Evolutionary conservation across 2,797 vertebrate genomes (phyloP).

Genomic region (Capromys pilorides): DNA sequence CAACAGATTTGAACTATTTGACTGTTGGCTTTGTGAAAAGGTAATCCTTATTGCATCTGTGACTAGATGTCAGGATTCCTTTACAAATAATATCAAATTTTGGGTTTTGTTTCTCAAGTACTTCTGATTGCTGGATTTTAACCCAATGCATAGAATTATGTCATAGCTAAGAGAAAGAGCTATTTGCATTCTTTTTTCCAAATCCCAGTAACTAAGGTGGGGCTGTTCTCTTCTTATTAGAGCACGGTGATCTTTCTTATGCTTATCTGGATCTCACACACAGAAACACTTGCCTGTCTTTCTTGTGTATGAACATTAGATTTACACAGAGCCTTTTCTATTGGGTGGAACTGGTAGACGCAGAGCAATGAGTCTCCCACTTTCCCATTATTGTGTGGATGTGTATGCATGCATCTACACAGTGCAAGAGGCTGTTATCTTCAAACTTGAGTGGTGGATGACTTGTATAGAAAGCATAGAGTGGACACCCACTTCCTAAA

Average conservation of each 20-base stretch:
- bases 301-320: neutral
- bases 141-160: neutral
- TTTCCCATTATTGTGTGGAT: neutral
- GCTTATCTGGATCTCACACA: neutral
- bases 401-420: accelerated
- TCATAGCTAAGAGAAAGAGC: neutral
- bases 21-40: neutral
- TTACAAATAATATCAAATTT: neutral
- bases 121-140: neutral
- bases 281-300: neutral
- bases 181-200: neutral
- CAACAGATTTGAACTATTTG: neutral
- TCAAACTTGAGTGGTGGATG: neutral
- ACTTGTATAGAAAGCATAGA: neutral
- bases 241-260: neutral
- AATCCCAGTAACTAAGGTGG: neutral
- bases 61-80: neutral
- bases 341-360: neutral
- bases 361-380: neutral
- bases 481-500: neutral
- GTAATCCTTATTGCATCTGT: accelerated
- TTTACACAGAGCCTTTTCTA: neutral
- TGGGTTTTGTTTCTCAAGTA: neutral
- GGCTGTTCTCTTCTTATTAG: neutral
- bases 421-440: neutral